These are phyloP conservation scores for Tetropium fuscum DNA, from an alignment of 2,888 invertebrate genomes.

Conservation along the genomic window DNA sequence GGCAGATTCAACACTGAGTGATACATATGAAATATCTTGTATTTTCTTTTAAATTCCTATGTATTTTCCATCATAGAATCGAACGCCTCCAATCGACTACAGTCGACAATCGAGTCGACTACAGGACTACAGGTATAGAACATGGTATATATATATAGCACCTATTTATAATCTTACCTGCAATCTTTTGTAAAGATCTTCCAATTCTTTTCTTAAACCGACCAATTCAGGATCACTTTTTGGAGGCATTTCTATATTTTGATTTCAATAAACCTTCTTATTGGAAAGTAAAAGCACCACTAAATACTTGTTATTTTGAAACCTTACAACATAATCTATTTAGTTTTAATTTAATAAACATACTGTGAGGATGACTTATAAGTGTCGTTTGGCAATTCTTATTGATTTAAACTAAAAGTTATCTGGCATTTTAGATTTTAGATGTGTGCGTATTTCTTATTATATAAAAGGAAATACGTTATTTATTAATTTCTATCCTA, in stretches of 20 bases:
- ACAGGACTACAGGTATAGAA: too few relatives aligned
- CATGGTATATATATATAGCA: too few relatives aligned
- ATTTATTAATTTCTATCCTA: too few relatives aligned
- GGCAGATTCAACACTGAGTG: too few relatives aligned
- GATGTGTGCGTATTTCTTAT: too few relatives aligned
- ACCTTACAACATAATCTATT: slow-evolving; percentile 44
- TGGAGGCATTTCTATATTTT: slow-evolving; percentile 78
- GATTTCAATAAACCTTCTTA: slow-evolving; percentile 1
- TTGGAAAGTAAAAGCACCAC: slow-evolving; percentile 27
- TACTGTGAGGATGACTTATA: slow-evolving; percentile 41
- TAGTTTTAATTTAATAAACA: slow-evolving; percentile 50
- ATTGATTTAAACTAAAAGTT: slow-evolving; percentile 39
- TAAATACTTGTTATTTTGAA: slow-evolving; percentile 17
- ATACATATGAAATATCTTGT: too few relatives aligned
- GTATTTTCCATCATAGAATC: too few relatives aligned
- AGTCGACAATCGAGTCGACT: too few relatives aligned
- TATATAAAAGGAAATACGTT: too few relatives aligned
- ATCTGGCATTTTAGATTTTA: neutral
- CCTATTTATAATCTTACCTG: slow-evolving; percentile 70
- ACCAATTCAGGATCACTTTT: slow-evolving; percentile 87
- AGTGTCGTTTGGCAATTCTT: slow-evolving; percentile 49
- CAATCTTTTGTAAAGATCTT: slow-evolving; percentile 81
- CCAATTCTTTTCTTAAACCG: slow-evolving; percentile 84
- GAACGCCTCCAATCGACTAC: too few relatives aligned
- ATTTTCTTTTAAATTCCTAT: too few relatives aligned